A percentile compares a stretch with the other conserved stretches of the same genome.
These are phyloP conservation scores for Caerostris extrusa DNA, from an alignment of 1,140 invertebrate genomes.

Conservation along the genomic window DNA sequence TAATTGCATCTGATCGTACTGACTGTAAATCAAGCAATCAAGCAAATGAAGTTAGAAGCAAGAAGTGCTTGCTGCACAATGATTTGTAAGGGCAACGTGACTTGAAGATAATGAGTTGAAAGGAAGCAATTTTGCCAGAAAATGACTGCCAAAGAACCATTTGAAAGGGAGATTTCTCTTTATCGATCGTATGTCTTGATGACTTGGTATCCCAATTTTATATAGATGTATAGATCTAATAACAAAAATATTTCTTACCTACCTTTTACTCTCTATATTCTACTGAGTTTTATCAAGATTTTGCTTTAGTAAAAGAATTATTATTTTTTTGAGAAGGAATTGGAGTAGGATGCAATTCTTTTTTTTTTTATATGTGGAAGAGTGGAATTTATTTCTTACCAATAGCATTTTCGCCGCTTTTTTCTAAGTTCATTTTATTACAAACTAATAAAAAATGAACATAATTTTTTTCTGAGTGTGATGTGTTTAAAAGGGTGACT, in stretches of 20 bases:
- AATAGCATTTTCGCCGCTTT: neutral
- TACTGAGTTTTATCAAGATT: neutral
- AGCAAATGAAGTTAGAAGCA: constrained; percentile 34
- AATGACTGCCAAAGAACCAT: constrained; percentile 23
- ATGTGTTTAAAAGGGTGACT: neutral
- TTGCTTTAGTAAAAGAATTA: neutral
- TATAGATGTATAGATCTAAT: neutral
- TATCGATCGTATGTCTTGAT: constrained; percentile 26
- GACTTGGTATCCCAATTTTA: neutral
- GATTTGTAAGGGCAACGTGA: constrained; percentile 37
- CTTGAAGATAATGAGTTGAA: constrained; percentile 8
- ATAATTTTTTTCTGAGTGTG: neutral
- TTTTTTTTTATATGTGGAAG: neutral
- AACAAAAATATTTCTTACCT: neutral
- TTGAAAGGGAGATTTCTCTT: constrained; percentile 5
- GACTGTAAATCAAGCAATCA: constrained; percentile 9
- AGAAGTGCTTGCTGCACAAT: constrained; percentile 28
- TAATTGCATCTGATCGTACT: neutral
- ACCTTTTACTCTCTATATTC: neutral
- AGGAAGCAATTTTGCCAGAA: neutral
- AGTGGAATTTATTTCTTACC: neutral
- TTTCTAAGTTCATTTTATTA: constrained; percentile 18
- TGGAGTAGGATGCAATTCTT: neutral
- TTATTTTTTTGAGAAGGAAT: neutral
- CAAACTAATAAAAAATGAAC: neutral